Evolutionary conservation across 1,140 invertebrate species (phyloP), one percentile per base, ranked within the genome.

Genomic region (Bilobella aurantiaca): DNA sequence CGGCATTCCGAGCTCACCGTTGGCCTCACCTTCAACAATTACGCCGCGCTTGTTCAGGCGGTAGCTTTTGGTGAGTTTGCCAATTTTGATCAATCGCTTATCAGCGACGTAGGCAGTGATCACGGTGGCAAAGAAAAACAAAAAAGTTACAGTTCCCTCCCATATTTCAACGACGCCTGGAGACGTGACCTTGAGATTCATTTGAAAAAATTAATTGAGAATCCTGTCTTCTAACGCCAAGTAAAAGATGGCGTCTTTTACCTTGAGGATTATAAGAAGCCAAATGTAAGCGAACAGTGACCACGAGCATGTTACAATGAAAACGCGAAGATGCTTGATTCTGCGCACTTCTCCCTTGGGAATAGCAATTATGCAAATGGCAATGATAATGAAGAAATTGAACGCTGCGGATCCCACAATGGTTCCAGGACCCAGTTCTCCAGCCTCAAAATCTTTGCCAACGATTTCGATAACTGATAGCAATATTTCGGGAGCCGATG

Each of bases 401-500:
- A 85, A 85, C 47, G 83, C 84, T 3, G 84, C 84, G 0, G 84
- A 85, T 21, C 84, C 84, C 3, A 86, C 84, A 64, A 86, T 85
- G 5, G 84, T 86, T 29, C 83, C 79, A 0, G 84, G 83, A 2
- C 84, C 84, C 0, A 86, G 71, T 23, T 79, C 77, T 1, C 82
- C 84, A 0, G 83, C 75, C 64, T 79, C n/a, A n/a, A 96, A 98
- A 72, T 90, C 85, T 75, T 92, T 91, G 18, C 90, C 90, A 75
- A 87, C 90, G 72, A 97, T 94, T 80, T 98, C 94, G 73, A 98
- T 97, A 37, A 98, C 91, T 0, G 93, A 97, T 0, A 98, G 81
- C 1, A 99, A 79, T 75, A 99, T 99, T 79, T 99, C 96, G 0
- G 96, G 96, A 1, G 96, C 96, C 70, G 95, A 98, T 16, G 95